Evolutionary conservation across 1,140 invertebrate genomes (phyloP).

Genomic region (Drosophila lini): DNA sequence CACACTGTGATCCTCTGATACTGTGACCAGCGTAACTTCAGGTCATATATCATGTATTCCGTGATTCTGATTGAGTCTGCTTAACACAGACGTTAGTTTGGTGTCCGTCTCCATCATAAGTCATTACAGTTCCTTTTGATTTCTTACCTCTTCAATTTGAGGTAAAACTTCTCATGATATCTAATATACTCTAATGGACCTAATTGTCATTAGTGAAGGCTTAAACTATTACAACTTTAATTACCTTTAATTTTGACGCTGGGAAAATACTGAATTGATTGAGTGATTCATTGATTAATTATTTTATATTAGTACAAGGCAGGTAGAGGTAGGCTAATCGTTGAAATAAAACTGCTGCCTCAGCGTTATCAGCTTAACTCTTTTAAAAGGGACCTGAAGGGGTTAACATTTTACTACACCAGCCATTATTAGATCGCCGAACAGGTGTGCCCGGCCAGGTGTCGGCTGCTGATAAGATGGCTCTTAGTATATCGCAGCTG

Average conservation of each 20-base stretch:
- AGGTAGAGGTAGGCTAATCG: background rate
- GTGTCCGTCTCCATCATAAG: no score
- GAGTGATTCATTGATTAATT: conserved; percentile 26
- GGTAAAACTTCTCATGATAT: background rate
- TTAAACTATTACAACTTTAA: background rate
- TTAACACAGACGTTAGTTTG: background rate
- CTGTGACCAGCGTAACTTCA: background rate
- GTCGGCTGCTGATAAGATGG: conserved; percentile 57
- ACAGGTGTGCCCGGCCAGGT: conserved; percentile 71
- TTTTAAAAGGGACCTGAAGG: conserved; percentile 20
- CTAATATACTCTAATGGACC: background rate
- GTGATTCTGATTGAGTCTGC: no score
- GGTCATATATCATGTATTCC: background rate
- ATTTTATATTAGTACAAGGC: conserved; percentile 2
- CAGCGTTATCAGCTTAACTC: conserved; percentile 30
- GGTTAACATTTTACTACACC: conserved; percentile 60
- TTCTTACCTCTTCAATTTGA: background rate
- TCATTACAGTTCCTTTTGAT: no score
- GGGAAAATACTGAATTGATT: background rate
- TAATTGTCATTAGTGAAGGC: background rate
- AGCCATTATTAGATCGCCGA: conserved; percentile 44
- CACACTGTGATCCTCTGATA: no score
- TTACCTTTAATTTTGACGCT: background rate
- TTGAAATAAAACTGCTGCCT: conserved; percentile 2
- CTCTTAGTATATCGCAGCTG: conserved; percentile 32